Conservation (phyloP, 2,797 vertebrate species). For the Chanos chanos region DNA sequence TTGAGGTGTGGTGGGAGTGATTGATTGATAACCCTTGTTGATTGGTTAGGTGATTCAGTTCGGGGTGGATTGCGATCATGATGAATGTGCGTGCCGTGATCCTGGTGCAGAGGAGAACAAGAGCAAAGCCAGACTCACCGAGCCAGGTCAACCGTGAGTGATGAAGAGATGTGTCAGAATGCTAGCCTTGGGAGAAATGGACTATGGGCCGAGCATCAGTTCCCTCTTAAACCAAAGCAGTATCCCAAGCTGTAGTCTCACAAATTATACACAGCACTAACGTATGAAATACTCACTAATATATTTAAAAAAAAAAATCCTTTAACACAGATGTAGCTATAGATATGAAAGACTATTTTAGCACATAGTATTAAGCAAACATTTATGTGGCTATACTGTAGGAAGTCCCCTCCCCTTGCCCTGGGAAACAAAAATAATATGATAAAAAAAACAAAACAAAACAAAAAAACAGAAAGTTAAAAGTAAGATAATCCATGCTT, state of each 20-base stretch:
- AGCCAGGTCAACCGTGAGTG: conserved; percentile 41
- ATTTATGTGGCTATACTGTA: too few relatives aligned
- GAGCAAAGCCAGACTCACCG: conserved; percentile 57
- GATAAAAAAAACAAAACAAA: conserved; percentile 18
- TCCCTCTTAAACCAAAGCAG: conserved; percentile 15
- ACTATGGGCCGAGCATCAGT: conserved; percentile 7
- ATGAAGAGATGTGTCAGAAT: conserved; percentile 37
- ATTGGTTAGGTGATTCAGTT: conserved; percentile 98
- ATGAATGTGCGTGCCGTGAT: conserved; percentile 94
- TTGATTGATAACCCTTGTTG: too few relatives aligned
- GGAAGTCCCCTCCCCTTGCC: too few relatives aligned
- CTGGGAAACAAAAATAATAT: too few relatives aligned
- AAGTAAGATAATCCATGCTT: too few relatives aligned
- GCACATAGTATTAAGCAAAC: conserved; percentile 47
- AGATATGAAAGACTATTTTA: conserved; percentile 50
- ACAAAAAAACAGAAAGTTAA: conserved; percentile 13
- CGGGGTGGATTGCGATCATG: conserved; percentile 87
- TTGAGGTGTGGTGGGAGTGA: neutral
- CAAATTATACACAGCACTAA: conserved; percentile 26
- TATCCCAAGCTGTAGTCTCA: conserved; percentile 30
- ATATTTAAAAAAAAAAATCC: conserved; percentile 65
- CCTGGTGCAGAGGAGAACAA: conserved; percentile 92
- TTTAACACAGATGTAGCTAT: conserved; percentile 59
- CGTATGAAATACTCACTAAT: conserved; percentile 63
- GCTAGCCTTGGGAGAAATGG: conserved; percentile 12